Percentiles rank a stretch among this genome's conserved stretches.
phyloP scores from a whole-genome alignment of 2,888 invertebrate species.

The Ryuthela nishihirai region DNA sequence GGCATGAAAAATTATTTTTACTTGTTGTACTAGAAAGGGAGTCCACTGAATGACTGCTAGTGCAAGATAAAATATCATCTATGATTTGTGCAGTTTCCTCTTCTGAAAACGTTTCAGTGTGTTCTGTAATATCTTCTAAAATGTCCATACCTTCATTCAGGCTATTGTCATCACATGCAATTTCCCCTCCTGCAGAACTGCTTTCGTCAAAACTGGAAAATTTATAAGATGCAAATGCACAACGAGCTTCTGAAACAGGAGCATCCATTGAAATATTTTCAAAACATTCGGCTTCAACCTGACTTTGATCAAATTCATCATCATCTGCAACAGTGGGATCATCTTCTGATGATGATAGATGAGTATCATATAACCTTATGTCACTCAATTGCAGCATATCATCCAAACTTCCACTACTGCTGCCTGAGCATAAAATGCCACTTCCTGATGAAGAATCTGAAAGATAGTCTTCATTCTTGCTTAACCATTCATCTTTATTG shows the following conservation, averaged over 20 bases:
- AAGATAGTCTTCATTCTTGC: slow-evolving; percentile 18
- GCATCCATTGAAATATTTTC: slow-evolving; percentile 12
- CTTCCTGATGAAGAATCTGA: slow-evolving; percentile 32
- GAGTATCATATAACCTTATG: slow-evolving; percentile 32
- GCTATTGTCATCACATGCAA: slow-evolving; percentile 22
- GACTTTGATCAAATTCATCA: slow-evolving; percentile 37
- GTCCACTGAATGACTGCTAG: slow-evolving; percentile 33
- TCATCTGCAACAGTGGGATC: slow-evolving; percentile 35
- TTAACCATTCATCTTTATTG: slow-evolving; percentile 16
- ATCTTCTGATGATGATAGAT: slow-evolving; percentile 36
- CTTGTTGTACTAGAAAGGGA: slow-evolving; percentile 33
- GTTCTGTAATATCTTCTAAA: slow-evolving; percentile 36
- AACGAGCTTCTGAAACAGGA: slow-evolving; percentile 11
- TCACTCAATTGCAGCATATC: slow-evolving; percentile 38
- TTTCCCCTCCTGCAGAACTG: background rate
- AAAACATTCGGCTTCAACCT: slow-evolving; percentile 20
- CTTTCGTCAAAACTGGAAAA: background rate
- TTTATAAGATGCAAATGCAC: slow-evolving; percentile 2
- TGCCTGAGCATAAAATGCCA: slow-evolving; percentile 24
- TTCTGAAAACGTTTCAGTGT: slow-evolving; percentile 35
- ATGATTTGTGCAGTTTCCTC: slow-evolving; percentile 35
- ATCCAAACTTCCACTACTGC: slow-evolving; percentile 30
- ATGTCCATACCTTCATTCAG: slow-evolving; percentile 31
- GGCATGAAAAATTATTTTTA: slow-evolving; percentile 17
- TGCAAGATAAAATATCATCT: slow-evolving; percentile 34